Base-by-base conservation (phyloP, 2,113 vertebrate species). In the Seriola dumerili region DNA sequence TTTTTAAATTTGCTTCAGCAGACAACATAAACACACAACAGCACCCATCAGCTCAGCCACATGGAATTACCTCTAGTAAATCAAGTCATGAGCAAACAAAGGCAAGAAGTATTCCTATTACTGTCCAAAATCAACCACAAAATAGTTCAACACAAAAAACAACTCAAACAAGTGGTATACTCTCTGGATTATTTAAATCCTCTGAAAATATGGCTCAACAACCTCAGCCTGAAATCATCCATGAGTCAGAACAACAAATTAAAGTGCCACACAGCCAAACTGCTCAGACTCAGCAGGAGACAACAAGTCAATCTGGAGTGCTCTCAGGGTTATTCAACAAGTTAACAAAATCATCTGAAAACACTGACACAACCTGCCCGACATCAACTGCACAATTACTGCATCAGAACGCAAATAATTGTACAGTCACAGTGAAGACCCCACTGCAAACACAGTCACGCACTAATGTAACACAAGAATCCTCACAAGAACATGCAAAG, bases 291-390 rank as follows among this genome's bases (percentile, higher is more conserved):
- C 73, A 76, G 5, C 52, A n/a, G 34, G 90, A 91, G 23, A 70
- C 63, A 19, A 2, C 81, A 55, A 83, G 44, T 83, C 85, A 91
- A 50, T 66, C 92, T 58, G 89, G 88, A 82, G 81, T 96, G 75
- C 87, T 97, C 71, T 94, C 95, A 69, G 94, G 94, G 0, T 90
- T 94, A 36, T 91, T 94, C 58, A 93, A 72, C 78, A 96, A 94
- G 63, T 80, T 95, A 23, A 93, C 80, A 46, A 91, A 95, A 90
- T 92, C 96, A 55, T 88, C 93, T 72, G 95, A 97, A 84, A 88
- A 83, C 29, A 36, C 38, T 61, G 76, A 86, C 17, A 46, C 80
- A 67, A 89, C 65, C 44, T 86, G 29, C 23, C 88, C 83, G 44
- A 58, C 68, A 88, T 54, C 81, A 85, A 21, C 80, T 46, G n/a